These are phyloP conservation scores for Lutjanus argentimaculatus DNA, from an alignment of 2,797 vertebrate genomes.

Conservation along the genomic window DNA sequence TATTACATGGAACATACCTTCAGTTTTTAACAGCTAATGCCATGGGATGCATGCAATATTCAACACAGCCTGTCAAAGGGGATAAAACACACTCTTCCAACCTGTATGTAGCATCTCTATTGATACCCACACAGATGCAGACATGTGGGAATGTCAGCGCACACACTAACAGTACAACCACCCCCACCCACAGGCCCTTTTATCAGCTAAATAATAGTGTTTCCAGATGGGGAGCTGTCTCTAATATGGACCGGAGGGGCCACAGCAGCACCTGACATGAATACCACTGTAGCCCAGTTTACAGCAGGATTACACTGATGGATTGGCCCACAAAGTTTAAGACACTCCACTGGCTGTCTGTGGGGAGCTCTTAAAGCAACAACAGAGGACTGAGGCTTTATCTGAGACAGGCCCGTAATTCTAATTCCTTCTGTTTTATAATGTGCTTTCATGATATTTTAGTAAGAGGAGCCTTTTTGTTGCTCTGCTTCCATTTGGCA, in stretches of 20 bases:
- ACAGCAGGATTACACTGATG: slow-evolving; percentile 28
- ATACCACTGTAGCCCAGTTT: slow-evolving; percentile 23
- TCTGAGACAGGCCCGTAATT: slow-evolving; percentile 9
- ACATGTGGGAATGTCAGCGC: background rate
- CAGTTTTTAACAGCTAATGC: slow-evolving; percentile 51
- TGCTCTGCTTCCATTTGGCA: background rate
- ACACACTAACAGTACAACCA: slow-evolving; percentile 5
- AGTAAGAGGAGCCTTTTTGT: background rate
- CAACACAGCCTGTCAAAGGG: slow-evolving; percentile 46
- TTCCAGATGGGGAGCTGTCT: slow-evolving; percentile 50
- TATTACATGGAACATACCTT: slow-evolving; percentile 58
- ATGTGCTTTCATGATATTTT: background rate
- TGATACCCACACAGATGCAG: slow-evolving; percentile 7
- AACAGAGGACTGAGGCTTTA: background rate
- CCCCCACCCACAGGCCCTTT: slow-evolving; percentile 8
- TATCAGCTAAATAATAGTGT: slow-evolving; percentile 42
- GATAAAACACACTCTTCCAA: slow-evolving; percentile 38
- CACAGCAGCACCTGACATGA: slow-evolving; percentile 41
- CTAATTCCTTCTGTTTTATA: slow-evolving; percentile 2
- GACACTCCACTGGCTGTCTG: slow-evolving; percentile 17
- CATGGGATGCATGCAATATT: slow-evolving; percentile 56
- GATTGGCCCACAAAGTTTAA: slow-evolving; percentile 14
- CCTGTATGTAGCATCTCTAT: slow-evolving; percentile 34
- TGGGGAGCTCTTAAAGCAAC: slow-evolving; percentile 19
- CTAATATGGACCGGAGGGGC: slow-evolving; percentile 37